phyloP scores from a whole-genome alignment of 2,797 vertebrate species.

The Caiman crocodilus region DNA sequence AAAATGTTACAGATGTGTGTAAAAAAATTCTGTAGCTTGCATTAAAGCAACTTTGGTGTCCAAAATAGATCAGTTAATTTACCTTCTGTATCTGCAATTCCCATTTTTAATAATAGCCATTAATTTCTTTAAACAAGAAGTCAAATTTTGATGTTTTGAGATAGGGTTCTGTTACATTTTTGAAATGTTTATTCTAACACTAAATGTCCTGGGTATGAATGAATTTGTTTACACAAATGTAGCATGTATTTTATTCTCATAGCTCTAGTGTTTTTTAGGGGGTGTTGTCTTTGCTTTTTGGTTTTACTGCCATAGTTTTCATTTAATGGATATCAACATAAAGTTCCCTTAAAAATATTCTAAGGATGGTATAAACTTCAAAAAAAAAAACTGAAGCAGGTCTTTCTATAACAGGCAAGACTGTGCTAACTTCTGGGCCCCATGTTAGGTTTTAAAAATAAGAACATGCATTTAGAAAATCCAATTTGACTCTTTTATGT shows the following conservation, averaged over 20 bases:
- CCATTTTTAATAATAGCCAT: background rate
- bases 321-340: background rate
- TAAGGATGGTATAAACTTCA: constrained; percentile 19
- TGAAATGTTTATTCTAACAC: background rate
- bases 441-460: constrained; percentile 40
- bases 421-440: constrained; percentile 26
- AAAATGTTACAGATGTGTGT: constrained; percentile 62
- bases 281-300: background rate
- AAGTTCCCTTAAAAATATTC: constrained; percentile 42
- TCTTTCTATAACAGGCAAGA: constrained; percentile 20
- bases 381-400: background rate
- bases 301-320: background rate
- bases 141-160: background rate
- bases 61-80: constrained; percentile 17
- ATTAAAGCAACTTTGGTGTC: constrained; percentile 31
- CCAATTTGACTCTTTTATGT: constrained; percentile 64
- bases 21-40: constrained; percentile 37
- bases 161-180: constrained; percentile 3
- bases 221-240: background rate
- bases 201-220: background rate
- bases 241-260: fast-evolving
- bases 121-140: constrained; percentile 38
- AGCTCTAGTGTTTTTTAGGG: background rate
- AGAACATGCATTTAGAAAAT: constrained; percentile 63
- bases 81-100: background rate